These are phyloP conservation scores for Cylas formicarius DNA, from an alignment of 1,140 invertebrate genomes.

Conservation along the genomic window DNA sequence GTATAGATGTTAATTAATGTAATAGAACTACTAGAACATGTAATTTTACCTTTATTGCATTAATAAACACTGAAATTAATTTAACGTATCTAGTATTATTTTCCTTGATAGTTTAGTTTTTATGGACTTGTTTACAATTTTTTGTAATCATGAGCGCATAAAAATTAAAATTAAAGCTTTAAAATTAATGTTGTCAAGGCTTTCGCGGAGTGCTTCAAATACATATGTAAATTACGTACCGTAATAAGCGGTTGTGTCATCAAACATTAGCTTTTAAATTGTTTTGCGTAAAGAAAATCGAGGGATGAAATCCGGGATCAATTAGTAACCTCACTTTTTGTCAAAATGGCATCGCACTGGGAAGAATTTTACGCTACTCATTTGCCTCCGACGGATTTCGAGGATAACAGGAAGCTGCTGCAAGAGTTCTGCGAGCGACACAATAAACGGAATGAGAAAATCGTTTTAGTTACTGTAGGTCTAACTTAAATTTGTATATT, in stretches of 20 bases:
- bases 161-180: too few species aligned
- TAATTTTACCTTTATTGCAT: too few species aligned
- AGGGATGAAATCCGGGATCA: neutral
- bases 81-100: too few species aligned
- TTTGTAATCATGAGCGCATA: too few species aligned
- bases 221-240: neutral
- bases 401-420: slow-evolving; percentile 59
- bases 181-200: too few species aligned
- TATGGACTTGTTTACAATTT: too few species aligned
- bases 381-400: slow-evolving; percentile 64
- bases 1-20: too few species aligned
- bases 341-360: slow-evolving; percentile 54
- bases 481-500: neutral
- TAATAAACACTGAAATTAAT: too few species aligned
- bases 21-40: too few species aligned
- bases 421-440: slow-evolving; percentile 65
- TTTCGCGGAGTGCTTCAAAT: too few species aligned
- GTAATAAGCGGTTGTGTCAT: neutral
- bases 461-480: slow-evolving; percentile 73
- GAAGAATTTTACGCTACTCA: slow-evolving; percentile 74
- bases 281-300: neutral
- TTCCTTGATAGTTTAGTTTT: too few species aligned
- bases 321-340: neutral
- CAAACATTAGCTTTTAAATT: neutral
- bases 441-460: slow-evolving; percentile 52